Evolutionary conservation across 1,140 invertebrate genomes (phyloP).

Genomic region (Laupala kohalensis): DNA sequence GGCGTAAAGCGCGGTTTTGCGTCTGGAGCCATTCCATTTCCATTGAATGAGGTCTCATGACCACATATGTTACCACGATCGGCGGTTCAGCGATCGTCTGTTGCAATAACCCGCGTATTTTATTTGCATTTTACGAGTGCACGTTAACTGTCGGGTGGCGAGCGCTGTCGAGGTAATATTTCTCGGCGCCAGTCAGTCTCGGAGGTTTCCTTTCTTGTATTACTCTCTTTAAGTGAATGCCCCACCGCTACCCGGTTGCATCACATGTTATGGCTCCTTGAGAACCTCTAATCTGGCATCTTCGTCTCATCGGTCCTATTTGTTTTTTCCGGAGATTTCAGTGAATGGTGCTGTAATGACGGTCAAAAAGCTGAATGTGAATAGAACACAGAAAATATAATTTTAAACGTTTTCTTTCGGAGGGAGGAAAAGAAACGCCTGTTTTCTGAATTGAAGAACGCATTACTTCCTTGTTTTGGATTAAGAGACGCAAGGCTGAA

Average conservation of each 20-base stretch:
- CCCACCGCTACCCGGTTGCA: not conserved
- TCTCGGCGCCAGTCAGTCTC: not conserved
- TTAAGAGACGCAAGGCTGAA: too few species aligned
- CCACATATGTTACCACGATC: not conserved
- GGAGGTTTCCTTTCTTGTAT: not conserved
- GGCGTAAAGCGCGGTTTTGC: not conserved
- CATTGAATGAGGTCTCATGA: not conserved
- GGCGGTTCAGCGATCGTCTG: not conserved
- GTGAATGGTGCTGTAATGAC: too few species aligned
- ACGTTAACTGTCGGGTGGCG: not conserved
- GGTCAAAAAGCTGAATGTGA: too few species aligned
- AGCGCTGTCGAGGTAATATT: not conserved
- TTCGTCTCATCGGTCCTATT: too few species aligned
- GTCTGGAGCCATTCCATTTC: not conserved
- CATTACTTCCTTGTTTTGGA: too few species aligned
- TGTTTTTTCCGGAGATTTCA: too few species aligned
- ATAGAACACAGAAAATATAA: too few species aligned
- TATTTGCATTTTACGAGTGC: not conserved
- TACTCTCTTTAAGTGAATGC: not conserved
- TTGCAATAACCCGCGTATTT: not conserved
- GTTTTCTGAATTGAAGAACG: too few species aligned
- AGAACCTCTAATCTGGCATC: too few species aligned
- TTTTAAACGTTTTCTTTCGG: too few species aligned
- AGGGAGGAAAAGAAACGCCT: too few species aligned
- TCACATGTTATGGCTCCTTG: too few species aligned